phyloP scores from a whole-genome alignment of 2,888 invertebrate species.

The Napeogenes sylphis region DNA sequence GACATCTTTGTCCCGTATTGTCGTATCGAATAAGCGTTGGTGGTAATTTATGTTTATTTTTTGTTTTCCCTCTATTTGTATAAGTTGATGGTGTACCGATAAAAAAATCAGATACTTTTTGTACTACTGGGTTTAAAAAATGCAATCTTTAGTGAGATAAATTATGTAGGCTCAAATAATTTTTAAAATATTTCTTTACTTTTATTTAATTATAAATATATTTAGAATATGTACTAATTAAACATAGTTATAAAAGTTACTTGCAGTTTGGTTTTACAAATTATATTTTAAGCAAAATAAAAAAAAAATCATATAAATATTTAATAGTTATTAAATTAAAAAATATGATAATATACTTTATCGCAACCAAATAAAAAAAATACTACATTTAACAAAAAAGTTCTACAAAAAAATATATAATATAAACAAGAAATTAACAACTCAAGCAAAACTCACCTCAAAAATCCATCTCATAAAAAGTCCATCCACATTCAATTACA shows the following conservation, averaged over 20 bases:
- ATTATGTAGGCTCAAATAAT: too few relatives aligned
- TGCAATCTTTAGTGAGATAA: too few relatives aligned
- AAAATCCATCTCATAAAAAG: conserved; percentile 44
- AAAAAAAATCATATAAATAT: too few relatives aligned
- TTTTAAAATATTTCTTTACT: too few relatives aligned
- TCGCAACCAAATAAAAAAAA: background rate
- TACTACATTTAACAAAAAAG: background rate
- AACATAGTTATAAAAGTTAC: too few relatives aligned
- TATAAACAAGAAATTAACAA: conserved; percentile 6
- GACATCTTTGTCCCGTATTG: conserved; percentile 59
- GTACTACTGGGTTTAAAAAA: background rate
- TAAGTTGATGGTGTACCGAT: conserved; percentile 41
- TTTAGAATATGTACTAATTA: too few relatives aligned
- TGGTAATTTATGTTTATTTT: conserved; percentile 60
- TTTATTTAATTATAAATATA: background rate
- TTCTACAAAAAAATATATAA: background rate
- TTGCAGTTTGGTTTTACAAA: too few relatives aligned
- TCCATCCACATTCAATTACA: conserved; percentile 50
- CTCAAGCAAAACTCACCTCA: conserved; percentile 37
- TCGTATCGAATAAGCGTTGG: conserved; percentile 48
- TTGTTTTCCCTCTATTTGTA: conserved; percentile 52
- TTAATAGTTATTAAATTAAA: background rate
- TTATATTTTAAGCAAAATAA: too few relatives aligned
- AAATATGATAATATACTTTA: conserved; percentile 8
- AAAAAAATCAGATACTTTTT: conserved; percentile 11